Base-by-base conservation (phyloP, 2,888 invertebrate species). In the Scelioninae gen. 1 region DNA sequence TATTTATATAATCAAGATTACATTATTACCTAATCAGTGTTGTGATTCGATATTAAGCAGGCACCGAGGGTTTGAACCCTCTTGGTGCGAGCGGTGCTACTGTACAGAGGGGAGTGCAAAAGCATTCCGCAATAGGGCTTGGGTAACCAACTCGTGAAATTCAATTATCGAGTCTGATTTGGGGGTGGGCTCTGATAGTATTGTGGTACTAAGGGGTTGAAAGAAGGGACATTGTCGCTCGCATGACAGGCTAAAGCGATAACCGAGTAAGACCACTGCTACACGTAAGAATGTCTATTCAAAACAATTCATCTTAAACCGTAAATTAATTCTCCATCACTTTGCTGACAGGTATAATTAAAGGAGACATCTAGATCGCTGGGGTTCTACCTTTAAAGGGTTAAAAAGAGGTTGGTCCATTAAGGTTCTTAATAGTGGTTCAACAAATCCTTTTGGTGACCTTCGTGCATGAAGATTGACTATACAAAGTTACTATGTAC, bases 61-160 rank as follows among this genome's bases (percentile, higher is more conserved):
- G 86, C 89, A 87, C 87, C 88, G 84, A 88, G 88, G 87, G 86
- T 86, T 82, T 86, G 88, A 86, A 81, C 81, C 84, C 80, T 83
- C 84, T 75, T 81, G 66, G 77, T 65, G 78, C 79, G 72, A 80
- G 80, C 82, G 77, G 76, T 55, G 75, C 77, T 58, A 76, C 68
- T 62, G 75, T 34, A 49, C 58, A 63, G 77, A 74, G 77, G 83
- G 84, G 87, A 85, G 84, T 84, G 86, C 77, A 69, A 66, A 79
- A 82, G 83, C 79, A 84, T 84, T 76, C 79, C 82, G 78, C 85
- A 84, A 77, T 84, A 86, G 87, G 89, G 90, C 89, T 89, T 89
- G 91, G 92, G 90, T 92, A 92, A 92, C 92, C 92, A 92, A 91
- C 91, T 92, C 90, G 92, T 92, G 92, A 92, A 92, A 92, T 92